Base-by-base conservation (phyloP, 2,888 invertebrate species). In the Hemicrepidius hirtus region DNA sequence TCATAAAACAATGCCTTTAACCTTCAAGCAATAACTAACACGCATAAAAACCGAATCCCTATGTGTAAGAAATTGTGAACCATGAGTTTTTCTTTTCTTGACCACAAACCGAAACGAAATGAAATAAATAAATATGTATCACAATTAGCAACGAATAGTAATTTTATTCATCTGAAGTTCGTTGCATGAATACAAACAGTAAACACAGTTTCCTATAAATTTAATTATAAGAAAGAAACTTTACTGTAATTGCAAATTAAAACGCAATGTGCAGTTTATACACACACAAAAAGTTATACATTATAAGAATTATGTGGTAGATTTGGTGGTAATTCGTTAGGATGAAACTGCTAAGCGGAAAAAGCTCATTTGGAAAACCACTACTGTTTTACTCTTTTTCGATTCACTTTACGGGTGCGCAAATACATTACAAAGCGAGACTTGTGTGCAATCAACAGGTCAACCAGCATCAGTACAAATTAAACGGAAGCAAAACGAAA, bases 371-470 rank as follows among this genome's bases (percentile, higher is more conserved):
- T 35, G 55, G 35, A 66, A 66, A 55, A 41, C 55, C 37, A 20
- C 50, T 13, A 5, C 18, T n/a, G 53, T 50, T 65, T 50, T 50
- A 16, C 37, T 50, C 63, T 63, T 64, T 59, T 70, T 35, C 41
- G 57, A 44, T 64, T 63, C 63, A 57, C 28, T 70, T 63, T 64
- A 65, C 68, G 68, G 64, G 72, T 67, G 76, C 75, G 74, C 71
- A 75, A 74, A 74, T 77, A 75, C 74, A 72, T 78, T 76, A 75
- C 76, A 77, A 77, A 77, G 76, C 75, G 76, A 65, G 74, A 73
- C 74, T 79, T 77, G 75, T 78, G 74, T 76, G 72, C 75, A 75
- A 79, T 79, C 79, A 79, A 79, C 79, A 79, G 77, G 79, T 79
- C 75, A 76, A 67, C 71, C 70, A 74, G 73, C 66, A 73, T 73